These are phyloP conservation scores for Ennomos fuscantarius DNA, from an alignment of 2,888 invertebrate genomes.

Conservation along the genomic window DNA sequence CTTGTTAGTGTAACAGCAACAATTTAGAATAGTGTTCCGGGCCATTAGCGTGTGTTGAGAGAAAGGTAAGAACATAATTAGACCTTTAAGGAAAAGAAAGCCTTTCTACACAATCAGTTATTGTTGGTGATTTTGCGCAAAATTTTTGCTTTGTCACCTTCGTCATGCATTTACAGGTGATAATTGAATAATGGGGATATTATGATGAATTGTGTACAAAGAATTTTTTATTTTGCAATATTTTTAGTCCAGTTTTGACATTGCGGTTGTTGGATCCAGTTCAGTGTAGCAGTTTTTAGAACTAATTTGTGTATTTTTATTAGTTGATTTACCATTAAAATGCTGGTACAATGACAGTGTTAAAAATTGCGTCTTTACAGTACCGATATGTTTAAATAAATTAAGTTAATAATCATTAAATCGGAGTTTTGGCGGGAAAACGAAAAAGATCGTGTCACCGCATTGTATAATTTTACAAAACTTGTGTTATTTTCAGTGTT, in stretches of 20 bases:
- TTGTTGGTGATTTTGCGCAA: constrained; percentile 62
- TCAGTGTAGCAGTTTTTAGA: constrained; percentile 32
- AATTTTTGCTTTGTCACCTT: constrained; percentile 62
- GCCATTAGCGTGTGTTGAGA: constrained; percentile 68
- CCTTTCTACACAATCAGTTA: constrained; percentile 69
- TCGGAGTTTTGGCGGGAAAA: too few relatives aligned
- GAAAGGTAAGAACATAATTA: constrained; percentile 72
- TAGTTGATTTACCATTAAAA: too few relatives aligned
- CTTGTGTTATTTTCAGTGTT: too few relatives aligned
- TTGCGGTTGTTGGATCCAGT: constrained; percentile 43
- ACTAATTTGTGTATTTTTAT: too few relatives aligned
- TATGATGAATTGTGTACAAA: constrained; percentile 44
- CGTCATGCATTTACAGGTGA: constrained; percentile 63
- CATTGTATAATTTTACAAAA: too few relatives aligned
- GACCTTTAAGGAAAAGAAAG: constrained; percentile 77
- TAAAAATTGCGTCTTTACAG: too few relatives aligned
- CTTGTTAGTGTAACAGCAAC: constrained; percentile 65
- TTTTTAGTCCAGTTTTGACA: constrained; percentile 37
- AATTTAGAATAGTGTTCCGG: constrained; percentile 72
- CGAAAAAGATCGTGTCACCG: too few relatives aligned
- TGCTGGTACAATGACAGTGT: too few relatives aligned
- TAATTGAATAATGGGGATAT: constrained; percentile 47
- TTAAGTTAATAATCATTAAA: too few relatives aligned
- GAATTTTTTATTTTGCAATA: constrained; percentile 41
- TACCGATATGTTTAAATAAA: too few relatives aligned